Evolutionary conservation across 2,797 vertebrate species (phyloP), one percentile per base, ranked within the genome.

Genomic region (Garrulus glandarius): DNA sequence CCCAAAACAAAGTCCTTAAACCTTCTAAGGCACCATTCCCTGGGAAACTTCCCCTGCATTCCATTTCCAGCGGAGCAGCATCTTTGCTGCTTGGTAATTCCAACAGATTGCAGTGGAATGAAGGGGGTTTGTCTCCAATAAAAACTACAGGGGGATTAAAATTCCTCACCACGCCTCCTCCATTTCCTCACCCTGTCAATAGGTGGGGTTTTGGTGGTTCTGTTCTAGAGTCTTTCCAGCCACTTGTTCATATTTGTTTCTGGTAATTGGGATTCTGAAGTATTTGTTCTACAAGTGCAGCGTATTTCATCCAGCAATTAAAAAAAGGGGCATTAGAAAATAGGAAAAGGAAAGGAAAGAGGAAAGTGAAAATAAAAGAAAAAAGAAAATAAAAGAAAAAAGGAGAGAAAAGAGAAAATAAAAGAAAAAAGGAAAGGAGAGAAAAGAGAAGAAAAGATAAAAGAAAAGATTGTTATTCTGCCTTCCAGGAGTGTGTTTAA

Each of bases 1-100:
- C 74, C 83, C 87, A 63, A 50, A 85, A 92, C 71, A 69, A 93
- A 94, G 56, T 68, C 76, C 81, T 97, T 86, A 75, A 96, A 70
- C 78, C 84, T 94, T 60, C 83, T 63, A 27, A 85, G 36, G 78
- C 29, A 13, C 8, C 56, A 87, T 92, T 96, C 81, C 89, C 87
- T 56, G 68, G 91, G 89, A 95, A 96, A 91, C 65, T 55, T 78
- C 27, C 83, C 69, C 83, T 75, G 89, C 61, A n/a, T 92, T 92
- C 61, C 59, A 34, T 29, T 95, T 91, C 57, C 53, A 50, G 80
- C 1, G 8, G 37, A 77, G 63, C 56, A 76, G 85, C 93, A 80
- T 49, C 75, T 84, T 34, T 44, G 76, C 83, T 70, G 67, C 70
- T 72, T 41, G 89, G 8, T 55, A 91, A 93, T 53, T 64, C 53